Base-by-base conservation (phyloP, 2,797 vertebrate genomes). In the Cynopterus sphinx region DNA sequence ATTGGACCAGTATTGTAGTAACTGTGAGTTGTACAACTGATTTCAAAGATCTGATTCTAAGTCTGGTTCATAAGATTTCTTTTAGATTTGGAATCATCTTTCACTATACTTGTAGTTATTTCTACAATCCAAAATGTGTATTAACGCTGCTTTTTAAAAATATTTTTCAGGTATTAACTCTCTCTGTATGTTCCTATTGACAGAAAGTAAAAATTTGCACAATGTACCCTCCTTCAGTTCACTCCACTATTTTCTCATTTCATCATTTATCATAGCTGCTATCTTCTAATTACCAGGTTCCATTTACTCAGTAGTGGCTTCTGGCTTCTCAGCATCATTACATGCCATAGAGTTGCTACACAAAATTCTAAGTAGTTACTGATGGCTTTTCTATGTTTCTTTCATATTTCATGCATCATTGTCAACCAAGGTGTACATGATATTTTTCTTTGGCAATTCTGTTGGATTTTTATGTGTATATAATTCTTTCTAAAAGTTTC, bases 231-330 rank as follows among this genome's bases (percentile, higher is more conserved):
- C 41, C n/a, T 91, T 79, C 28, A 89, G 15, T 87, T 98, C 68
- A 94, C 78, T 90, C 93, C n/a, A 78, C 21, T 59, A 43, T 57
- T 97, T 65, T 84, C 95, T 55, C 9, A 92, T 71, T 73, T 97
- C 92, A 95, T 95, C 88, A 98, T 91, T 92, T 95, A 91, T 95
- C 83, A 95, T 67, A 96, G 87, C 94, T 91, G 65, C 68, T 96
- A 16, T 94, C 97, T 97, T 98, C 96, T 97, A 97, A 98, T 87
- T 96, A n/a, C 82, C 46, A 43, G 96, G 71, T 70, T 97, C 96
- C 77, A 93, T 98, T 98, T 94, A 78, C n/a, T 96, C 77, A 93
- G n/a, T 28, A 89, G 92, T 78, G 26, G 9, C 7, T 96, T 95
- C 73, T 96, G 79, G 28, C 22, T 97, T 71, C 57, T 94, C 96